Evolutionary conservation across 30 jellyfish, hydroid and myxozoan genomes (phyloP), one percentile per base, ranked within the genome.

Genomic region (Hydractinia echinata): DNA sequence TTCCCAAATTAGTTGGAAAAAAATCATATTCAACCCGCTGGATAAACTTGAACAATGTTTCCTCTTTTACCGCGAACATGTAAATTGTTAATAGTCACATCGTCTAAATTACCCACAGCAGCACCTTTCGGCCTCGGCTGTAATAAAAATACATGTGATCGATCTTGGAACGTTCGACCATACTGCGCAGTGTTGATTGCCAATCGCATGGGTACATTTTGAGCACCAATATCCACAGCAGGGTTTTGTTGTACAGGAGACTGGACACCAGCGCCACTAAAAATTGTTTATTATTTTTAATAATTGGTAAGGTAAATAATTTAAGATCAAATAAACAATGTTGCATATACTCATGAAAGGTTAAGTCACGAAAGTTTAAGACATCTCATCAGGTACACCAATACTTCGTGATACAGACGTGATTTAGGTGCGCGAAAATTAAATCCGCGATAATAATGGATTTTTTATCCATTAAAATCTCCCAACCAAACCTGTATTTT

Each of bases 1-100:
- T 48, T 71, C 76, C n/a, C 87, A 93, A 81, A 71, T 87, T 76
- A 54, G 95, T 93, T 60, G 99, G 99, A 71, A 79, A 76, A 86
- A 87, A 93, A 71, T 93, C 99, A 72, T 93, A 93, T 79, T 93
- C 99, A n/a, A 93, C 96, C n/a, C 10, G 99, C 99, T 4, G 99
- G 99, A 58, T 61, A 93, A 8, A 85, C 74, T 84, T 85, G 98
- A 71, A 92, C 98, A 83, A 92, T 92, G 74, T 92, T 92, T 19
- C 98, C 98, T 48, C 98, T 81, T 77, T 92, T 92, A 69, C 98
- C 98, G 49, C 98, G 96, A 44, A 92, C 98, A 53, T 85, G 86
- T 88, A 91, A 55, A 67, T 91, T 91, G 74, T 67, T 62, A 51
- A 92, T 79, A 7, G 67, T 83, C 1, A 51, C 83, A 71, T 5